Base-by-base conservation (phyloP, 2,888 invertebrate genomes). In the Lepetodrilus schrolli region DNA sequence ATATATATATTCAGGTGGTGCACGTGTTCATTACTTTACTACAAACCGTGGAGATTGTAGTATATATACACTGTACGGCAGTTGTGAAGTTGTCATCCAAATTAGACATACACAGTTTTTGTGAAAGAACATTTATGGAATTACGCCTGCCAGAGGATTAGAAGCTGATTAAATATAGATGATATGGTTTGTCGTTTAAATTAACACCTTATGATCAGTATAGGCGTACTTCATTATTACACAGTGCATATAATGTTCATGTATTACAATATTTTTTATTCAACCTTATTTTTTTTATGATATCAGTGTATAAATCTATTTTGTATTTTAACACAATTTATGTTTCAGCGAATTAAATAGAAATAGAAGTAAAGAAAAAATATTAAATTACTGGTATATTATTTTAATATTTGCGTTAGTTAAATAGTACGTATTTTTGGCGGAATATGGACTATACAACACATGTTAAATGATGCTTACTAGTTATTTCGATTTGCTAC, bases 41-140 rank as follows among this genome's bases (percentile, higher is more conserved):
- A 58, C 30, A 23, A 58, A 58, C 13, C 58, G 30, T 58, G 30
- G 58, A 58, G 58, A 58, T 58, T 26, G 58, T 34, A 58, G 30
- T 26, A 58, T 17, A 58, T 58, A 21, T 48, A 21, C n/a, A n/a
- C n/a, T n/a, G n/a, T n/a, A n/a, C n/a, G n/a, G 17, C 20, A 48
- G 21, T 20, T 8, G 48, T 48, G 48, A 7, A 34, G 58, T 58
- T 10, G 34, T 30, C 13, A 43, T 17, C 7, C 17, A 4, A 17
- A 17, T 10, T 43, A 10, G 7, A 37, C 38, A 43, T 7, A 43
- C 13, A 5, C 43, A 43, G n/a, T 43, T 4, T 8, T 13, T 4
- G 17, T 8, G 13, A 17, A 4, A 43, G n/a, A 43, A 17, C 8
- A 17, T 7, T 17, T 13, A 8, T 43, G 43, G 43, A 43, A 43